A percentile compares a stretch with the other conserved stretches of the same genome.
Evolutionary conservation across 2,888 invertebrate species (phyloP).

Genomic region (Troilus luridus): DNA sequence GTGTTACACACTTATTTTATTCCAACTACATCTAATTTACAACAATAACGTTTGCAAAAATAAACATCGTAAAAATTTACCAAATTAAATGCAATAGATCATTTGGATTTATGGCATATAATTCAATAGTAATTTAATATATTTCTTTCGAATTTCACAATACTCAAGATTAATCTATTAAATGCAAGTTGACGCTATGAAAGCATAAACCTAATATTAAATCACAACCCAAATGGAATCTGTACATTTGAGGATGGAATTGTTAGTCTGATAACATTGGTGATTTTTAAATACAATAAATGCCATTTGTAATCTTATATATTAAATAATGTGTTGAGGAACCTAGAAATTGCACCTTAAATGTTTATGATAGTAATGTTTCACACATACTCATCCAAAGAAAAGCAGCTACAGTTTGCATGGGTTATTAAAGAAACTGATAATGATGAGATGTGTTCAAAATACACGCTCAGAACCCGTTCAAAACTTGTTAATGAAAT

Average conservation of each 20-base stretch:
- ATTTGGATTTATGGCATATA: neutral
- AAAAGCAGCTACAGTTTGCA: neutral
- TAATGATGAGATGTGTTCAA: neutral
- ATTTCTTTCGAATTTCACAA: constrained; percentile 7
- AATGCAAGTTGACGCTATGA: constrained; percentile 32
- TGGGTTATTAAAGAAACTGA: neutral
- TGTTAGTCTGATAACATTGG: neutral
- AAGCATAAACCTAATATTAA: constrained; percentile 10
- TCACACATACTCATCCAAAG: neutral
- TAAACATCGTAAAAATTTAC: constrained; percentile 24
- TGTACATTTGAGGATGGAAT: constrained; percentile 37
- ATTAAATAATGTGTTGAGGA: neutral
- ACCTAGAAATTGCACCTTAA: constrained; percentile 21
- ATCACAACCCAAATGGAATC: constrained; percentile 20
- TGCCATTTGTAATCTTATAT: neutral
- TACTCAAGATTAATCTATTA: constrained; percentile 24
- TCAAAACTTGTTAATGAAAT: neutral
- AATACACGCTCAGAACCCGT: neutral
- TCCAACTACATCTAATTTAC: constrained; percentile 22
- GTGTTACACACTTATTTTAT: constrained; percentile 42
- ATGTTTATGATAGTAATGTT: neutral
- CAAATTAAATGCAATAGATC: constrained; percentile 27
- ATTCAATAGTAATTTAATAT: neutral
- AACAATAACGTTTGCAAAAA: constrained; percentile 22
- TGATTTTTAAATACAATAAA: constrained; percentile 6